Percentiles rank a stretch among this genome's conserved stretches.
Conservation (phyloP, 2,113 vertebrate genomes). For the Tragelaphus scriptus region DNA sequence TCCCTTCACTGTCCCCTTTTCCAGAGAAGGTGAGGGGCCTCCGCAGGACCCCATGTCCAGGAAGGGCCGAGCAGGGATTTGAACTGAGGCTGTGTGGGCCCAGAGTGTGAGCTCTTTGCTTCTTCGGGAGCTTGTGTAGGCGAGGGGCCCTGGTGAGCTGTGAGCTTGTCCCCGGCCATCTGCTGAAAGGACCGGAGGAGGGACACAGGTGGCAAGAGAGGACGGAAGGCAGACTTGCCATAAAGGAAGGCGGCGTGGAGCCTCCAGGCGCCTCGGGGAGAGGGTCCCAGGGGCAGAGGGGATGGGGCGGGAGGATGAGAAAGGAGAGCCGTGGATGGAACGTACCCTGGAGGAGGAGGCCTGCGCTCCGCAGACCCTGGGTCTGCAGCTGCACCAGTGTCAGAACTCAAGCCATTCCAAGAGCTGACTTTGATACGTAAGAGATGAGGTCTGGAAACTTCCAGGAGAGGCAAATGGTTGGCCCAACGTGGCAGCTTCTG, state of each 20-base stretch:
- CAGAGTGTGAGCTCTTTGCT: not conserved
- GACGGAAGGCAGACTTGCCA: accelerated
- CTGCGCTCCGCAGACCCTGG: accelerated
- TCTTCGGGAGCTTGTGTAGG: not conserved
- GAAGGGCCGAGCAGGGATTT: not conserved
- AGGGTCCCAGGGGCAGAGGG: accelerated
- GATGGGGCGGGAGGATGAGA: accelerated
- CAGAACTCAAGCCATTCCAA: not conserved
- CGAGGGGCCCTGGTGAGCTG: no score
- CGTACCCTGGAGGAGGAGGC: not conserved
- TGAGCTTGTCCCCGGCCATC: not conserved
- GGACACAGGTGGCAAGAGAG: accelerated
- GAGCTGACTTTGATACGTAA: not conserved
- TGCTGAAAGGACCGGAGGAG: accelerated
- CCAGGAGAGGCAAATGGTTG: not conserved
- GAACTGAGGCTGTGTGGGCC: accelerated
- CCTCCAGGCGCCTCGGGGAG: accelerated
- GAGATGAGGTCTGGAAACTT: not conserved
- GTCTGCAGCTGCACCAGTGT: not conserved
- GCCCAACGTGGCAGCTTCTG: not conserved
- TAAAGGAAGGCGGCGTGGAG: no score
- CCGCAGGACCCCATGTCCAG: not conserved
- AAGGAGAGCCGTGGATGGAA: accelerated
- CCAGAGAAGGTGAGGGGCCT: not conserved
- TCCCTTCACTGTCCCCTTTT: not conserved